Percentiles rank a stretch among this genome's conserved stretches.
phyloP scores from a whole-genome alignment of 2,797 vertebrate genomes.

The Alouatta caraya region DNA sequence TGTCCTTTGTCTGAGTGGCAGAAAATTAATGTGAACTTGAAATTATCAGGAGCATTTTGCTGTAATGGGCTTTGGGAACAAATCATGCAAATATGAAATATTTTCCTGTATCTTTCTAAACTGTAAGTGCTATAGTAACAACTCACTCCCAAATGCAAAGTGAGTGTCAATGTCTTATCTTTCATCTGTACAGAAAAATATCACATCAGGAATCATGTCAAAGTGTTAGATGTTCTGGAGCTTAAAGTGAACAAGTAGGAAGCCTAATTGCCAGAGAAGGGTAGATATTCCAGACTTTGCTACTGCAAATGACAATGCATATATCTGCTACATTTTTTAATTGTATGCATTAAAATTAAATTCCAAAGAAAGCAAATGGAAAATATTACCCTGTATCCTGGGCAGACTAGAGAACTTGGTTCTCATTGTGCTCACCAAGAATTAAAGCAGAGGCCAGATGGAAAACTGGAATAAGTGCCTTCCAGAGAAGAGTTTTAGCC shows the following conservation, averaged over 20 bases:
- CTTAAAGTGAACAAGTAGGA: constrained; percentile 25
- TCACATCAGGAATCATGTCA: constrained; percentile 46
- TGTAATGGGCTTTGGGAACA: constrained; percentile 55
- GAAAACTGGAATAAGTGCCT: constrained; percentile 37
- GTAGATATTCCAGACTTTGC: not conserved
- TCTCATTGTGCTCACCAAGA: not conserved
- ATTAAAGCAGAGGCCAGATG: constrained; percentile 5
- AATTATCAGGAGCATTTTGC: constrained; percentile 51
- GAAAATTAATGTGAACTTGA: constrained; percentile 70
- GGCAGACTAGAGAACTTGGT: not conserved
- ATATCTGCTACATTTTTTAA: not conserved
- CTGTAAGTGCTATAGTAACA: not conserved
- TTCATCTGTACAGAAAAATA: not conserved
- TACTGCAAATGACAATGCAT: not conserved
- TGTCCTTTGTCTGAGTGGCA: constrained; percentile 65
- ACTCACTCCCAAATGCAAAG: constrained; percentile 45
- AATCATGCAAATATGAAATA: constrained; percentile 51
- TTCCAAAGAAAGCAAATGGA: constrained; percentile 8
- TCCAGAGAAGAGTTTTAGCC: not conserved
- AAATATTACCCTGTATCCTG: not conserved
- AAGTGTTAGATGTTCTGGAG: constrained; percentile 34
- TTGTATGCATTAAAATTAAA: not conserved
- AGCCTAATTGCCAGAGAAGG: not conserved
- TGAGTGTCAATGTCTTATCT: not conserved
- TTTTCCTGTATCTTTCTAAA: constrained; percentile 29